A percentile compares a stretch with the other conserved stretches of the same genome.
phyloP scores from a whole-genome alignment of 2,113 vertebrate genomes.

The Plectropomus leopardus region DNA sequence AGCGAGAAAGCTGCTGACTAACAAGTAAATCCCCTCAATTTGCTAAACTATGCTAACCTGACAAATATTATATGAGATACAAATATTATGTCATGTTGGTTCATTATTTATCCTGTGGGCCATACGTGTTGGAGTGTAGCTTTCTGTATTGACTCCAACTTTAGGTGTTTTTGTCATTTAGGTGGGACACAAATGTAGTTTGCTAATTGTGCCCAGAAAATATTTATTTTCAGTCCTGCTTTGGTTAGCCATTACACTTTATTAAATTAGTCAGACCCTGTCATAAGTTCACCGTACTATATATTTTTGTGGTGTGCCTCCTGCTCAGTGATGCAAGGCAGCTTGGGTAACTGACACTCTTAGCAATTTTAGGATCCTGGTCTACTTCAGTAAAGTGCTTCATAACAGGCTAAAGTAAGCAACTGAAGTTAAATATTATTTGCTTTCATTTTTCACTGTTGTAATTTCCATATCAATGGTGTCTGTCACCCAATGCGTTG shows the following conservation, averaged over 20 bases:
- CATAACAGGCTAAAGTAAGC: no score
- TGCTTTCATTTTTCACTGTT: no score
- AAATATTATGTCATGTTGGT: slow-evolving; percentile 5
- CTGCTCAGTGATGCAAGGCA: background rate
- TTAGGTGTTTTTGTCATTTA: background rate
- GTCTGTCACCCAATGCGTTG: no score
- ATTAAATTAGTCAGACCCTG: slow-evolving; percentile 8
- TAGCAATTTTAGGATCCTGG: slow-evolving; percentile 7
- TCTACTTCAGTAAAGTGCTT: background rate
- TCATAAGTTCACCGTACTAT: background rate
- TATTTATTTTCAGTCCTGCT: background rate
- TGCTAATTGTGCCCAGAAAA: background rate
- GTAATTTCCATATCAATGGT: no score
- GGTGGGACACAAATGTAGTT: background rate
- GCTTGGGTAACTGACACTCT: background rate
- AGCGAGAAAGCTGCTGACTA: background rate
- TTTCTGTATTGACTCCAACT: background rate
- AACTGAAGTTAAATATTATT: no score
- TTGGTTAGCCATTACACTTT: background rate
- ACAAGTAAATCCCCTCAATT: slow-evolving; percentile 15
- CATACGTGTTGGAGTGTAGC: slow-evolving; percentile 5
- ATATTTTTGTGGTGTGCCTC: background rate
- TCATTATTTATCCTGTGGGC: background rate
- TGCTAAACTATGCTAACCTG: slow-evolving; percentile 25
- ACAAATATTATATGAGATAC: slow-evolving; percentile 2